A percentile compares a stretch with the other conserved stretches of the same genome.
These are phyloP conservation scores for Phyto melanocephala DNA, from an alignment of 2,888 invertebrate species.

Conservation along the genomic window DNA sequence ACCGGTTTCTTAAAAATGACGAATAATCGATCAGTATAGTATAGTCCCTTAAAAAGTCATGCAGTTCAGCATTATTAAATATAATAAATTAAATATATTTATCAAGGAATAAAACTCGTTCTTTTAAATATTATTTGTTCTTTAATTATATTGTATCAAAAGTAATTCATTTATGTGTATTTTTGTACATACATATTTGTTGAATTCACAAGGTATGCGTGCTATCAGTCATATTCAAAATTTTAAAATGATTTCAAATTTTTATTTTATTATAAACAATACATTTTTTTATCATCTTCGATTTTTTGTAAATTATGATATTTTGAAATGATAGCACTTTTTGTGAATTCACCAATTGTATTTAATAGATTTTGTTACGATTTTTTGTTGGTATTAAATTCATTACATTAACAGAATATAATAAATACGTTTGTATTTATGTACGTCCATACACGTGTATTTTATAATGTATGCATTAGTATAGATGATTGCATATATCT, in stretches of 20 bases:
- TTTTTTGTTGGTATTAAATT: conserved; percentile 18
- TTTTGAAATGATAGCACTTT: too few relatives aligned
- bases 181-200: too few relatives aligned
- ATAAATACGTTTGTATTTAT: conserved; percentile 33
- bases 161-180: conserved; percentile 62
- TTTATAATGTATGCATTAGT: background rate
- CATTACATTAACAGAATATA: conserved; percentile 39
- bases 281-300: too few relatives aligned
- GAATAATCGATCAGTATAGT: too few relatives aligned
- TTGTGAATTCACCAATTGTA: too few relatives aligned
- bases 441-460: conserved; percentile 2
- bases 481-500: background rate
- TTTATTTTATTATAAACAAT: too few relatives aligned
- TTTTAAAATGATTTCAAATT: too few relatives aligned
- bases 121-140: background rate
- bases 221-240: too few relatives aligned
- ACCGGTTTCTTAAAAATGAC: too few relatives aligned
- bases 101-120: conserved; percentile 39
- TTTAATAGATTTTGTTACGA: conserved; percentile 23
- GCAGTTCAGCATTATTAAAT: conserved; percentile 94
- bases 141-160: conserved; percentile 60
- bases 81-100: conserved; percentile 81
- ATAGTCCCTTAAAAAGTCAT: too few relatives aligned
- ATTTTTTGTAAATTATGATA: too few relatives aligned
- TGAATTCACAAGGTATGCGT: too few relatives aligned